phyloP scores from a whole-genome alignment of 2,797 vertebrate genomes.

The Sebastiscus tertius region DNA sequence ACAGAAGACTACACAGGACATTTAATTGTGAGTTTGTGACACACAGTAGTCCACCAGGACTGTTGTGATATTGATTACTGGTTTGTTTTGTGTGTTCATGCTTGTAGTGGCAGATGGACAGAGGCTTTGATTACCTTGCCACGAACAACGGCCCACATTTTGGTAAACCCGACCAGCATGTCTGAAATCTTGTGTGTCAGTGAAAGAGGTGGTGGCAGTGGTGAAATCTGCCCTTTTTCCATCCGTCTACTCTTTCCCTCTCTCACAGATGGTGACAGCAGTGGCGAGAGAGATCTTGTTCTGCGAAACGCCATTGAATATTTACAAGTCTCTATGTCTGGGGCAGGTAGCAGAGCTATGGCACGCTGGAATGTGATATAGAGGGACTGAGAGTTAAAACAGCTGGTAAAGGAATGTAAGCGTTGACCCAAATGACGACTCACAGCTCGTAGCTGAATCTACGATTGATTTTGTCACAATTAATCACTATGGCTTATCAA shows the following conservation, averaged over 20 bases:
- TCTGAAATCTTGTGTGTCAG: constrained; percentile 74
- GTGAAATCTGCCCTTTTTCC: constrained; percentile 80
- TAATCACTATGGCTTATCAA: constrained; percentile 13
- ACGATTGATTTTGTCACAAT: constrained; percentile 14
- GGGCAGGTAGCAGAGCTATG: constrained; percentile 58
- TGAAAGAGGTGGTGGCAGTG: constrained; percentile 70
- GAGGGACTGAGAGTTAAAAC: constrained; percentile 47
- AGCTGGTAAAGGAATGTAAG: constrained; percentile 30
- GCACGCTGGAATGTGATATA: constrained; percentile 61
- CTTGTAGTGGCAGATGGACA: constrained; percentile 17
- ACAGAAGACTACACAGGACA: not conserved
- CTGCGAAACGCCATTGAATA: constrained; percentile 82
- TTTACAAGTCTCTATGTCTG: constrained; percentile 79
- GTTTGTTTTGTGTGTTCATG: not conserved
- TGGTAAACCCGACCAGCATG: constrained; percentile 28
- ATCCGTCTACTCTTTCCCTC: constrained; percentile 77
- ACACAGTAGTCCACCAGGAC: not conserved
- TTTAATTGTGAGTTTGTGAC: not conserved
- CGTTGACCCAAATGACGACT: not conserved
- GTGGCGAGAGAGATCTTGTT: constrained; percentile 82
- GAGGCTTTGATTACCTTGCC: constrained; percentile 47
- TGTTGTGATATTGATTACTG: not conserved
- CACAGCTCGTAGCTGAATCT: not conserved
- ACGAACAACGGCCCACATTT: constrained; percentile 32
- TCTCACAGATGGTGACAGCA: constrained; percentile 73